Evolutionary conservation across 2,888 invertebrate genomes (phyloP).

Genomic region (Leptopilina drosophilae): DNA sequence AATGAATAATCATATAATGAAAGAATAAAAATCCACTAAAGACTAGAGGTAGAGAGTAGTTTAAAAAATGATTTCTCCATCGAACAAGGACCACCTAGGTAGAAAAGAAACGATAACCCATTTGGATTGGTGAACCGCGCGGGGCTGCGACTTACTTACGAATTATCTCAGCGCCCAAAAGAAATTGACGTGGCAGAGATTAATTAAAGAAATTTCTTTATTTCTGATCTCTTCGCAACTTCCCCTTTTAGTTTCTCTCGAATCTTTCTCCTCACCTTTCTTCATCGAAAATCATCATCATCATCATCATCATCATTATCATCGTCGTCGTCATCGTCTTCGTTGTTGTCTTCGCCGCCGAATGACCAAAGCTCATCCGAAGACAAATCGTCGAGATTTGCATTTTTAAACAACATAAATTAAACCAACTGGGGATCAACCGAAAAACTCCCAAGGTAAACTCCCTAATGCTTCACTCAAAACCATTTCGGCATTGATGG

Average conservation of each 20-base stretch:
- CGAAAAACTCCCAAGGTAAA: conserved; percentile 20
- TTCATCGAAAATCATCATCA: no score
- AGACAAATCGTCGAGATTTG: conserved; percentile 63
- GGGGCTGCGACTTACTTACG: conserved; percentile 53
- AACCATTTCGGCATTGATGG: not conserved
- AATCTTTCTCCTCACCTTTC: no score
- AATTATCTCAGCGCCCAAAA: conserved; percentile 47
- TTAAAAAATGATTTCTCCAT: conserved; percentile 64
- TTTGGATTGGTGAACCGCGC: conserved; percentile 20
- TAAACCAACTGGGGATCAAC: conserved; percentile 47
- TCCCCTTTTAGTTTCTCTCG: not conserved
- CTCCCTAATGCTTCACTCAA: conserved; percentile 22
- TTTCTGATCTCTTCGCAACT: conserved; percentile 44
- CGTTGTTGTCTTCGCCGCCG: not conserved
- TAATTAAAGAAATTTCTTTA: conserved; percentile 63
- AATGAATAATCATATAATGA: no score
- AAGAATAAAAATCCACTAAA: no score
- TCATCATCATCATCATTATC: no score
- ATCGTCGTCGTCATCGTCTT: no score
- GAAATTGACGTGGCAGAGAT: conserved; percentile 64
- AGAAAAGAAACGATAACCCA: conserved; percentile 51
- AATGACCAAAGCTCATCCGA: conserved; percentile 42
- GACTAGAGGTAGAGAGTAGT: conserved; percentile 55
- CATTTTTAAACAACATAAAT: conserved; percentile 65
- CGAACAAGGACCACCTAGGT: conserved; percentile 64